Percentiles rank a stretch among this genome's conserved stretches.
phyloP scores from a whole-genome alignment of 2,797 vertebrate genomes.

The Sebastes steindachneri region DNA sequence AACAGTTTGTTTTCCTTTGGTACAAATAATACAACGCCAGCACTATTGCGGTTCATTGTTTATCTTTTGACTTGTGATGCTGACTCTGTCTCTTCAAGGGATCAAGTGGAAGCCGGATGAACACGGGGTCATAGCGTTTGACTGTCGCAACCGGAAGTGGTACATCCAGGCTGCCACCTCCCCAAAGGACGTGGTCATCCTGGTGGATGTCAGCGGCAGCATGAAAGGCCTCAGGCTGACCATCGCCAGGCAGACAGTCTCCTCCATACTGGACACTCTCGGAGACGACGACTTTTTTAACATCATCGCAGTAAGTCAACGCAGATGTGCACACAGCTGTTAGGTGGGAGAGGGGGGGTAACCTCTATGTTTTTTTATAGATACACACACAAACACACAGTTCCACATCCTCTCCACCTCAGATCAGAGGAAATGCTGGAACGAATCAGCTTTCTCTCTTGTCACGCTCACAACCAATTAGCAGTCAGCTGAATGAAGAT shows the following conservation, averaged over 20 bases:
- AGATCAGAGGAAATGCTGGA: slow-evolving; percentile 63
- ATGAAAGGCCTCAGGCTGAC: slow-evolving; percentile 98
- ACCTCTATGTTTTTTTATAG: neutral
- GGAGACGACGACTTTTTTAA: slow-evolving; percentile 99
- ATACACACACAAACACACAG: slow-evolving; percentile 8
- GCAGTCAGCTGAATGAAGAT: slow-evolving; percentile 72
- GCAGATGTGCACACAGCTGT: slow-evolving; percentile 9
- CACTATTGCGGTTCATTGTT: neutral
- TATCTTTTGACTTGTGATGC: neutral
- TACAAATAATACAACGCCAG: neutral
- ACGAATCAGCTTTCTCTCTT: slow-evolving; percentile 65
- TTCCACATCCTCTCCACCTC: slow-evolving; percentile 16
- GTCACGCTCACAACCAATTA: slow-evolving; percentile 77
- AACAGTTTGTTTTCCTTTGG: neutral
- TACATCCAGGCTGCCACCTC: slow-evolving; percentile 99
- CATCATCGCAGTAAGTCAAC: slow-evolving; percentile 92
- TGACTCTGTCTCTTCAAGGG: slow-evolving; percentile 76
- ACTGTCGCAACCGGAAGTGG: slow-evolving; percentile 98
- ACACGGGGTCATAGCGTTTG: slow-evolving; percentile 97
- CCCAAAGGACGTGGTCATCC: slow-evolving; percentile 96
- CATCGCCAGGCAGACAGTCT: slow-evolving; percentile 96
- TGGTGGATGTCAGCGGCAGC: slow-evolving; percentile 97
- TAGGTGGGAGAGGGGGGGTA: neutral
- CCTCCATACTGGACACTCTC: slow-evolving; percentile 97
- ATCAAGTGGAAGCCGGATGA: slow-evolving; percentile 99